Percentiles rank a stretch among this genome's conserved stretches.
These are phyloP conservation scores for Callosobruchus maculatus DNA, from an alignment of 2,888 invertebrate species.

Conservation along the genomic window DNA sequence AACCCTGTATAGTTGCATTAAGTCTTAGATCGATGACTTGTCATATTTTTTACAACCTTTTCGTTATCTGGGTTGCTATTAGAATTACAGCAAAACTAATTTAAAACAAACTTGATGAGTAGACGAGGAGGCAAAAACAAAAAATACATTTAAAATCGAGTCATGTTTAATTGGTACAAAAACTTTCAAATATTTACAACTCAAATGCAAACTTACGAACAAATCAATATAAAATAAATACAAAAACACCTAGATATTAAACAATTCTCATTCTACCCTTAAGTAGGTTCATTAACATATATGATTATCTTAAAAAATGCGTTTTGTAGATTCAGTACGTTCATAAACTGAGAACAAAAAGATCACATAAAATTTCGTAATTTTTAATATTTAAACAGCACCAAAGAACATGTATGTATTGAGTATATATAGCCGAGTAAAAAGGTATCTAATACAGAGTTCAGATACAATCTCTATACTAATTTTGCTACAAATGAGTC, in stretches of 20 bases:
- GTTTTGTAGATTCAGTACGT: background rate
- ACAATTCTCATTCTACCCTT: background rate
- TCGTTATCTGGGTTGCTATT: no score
- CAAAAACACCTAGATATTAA: background rate
- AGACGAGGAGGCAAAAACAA: background rate
- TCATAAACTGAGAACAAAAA: background rate
- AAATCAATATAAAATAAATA: background rate
- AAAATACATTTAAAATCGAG: background rate
- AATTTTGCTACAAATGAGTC: no score
- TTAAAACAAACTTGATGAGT: background rate
- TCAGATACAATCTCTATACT: no score
- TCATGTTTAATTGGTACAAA: background rate
- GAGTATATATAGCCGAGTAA: no score
- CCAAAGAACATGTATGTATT: no score
- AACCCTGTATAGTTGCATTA: no score
- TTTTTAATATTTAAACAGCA: no score
- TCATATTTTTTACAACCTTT: no score
- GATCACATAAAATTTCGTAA: background rate
- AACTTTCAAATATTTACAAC: background rate
- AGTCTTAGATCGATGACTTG: no score
- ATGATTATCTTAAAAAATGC: background rate
- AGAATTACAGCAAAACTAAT: no score
- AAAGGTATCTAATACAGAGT: no score
- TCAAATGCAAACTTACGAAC: background rate
- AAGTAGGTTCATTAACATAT: background rate